Conservation (phyloP, 2,113 vertebrate species). For the Drymodes brunneopygia region DNA sequence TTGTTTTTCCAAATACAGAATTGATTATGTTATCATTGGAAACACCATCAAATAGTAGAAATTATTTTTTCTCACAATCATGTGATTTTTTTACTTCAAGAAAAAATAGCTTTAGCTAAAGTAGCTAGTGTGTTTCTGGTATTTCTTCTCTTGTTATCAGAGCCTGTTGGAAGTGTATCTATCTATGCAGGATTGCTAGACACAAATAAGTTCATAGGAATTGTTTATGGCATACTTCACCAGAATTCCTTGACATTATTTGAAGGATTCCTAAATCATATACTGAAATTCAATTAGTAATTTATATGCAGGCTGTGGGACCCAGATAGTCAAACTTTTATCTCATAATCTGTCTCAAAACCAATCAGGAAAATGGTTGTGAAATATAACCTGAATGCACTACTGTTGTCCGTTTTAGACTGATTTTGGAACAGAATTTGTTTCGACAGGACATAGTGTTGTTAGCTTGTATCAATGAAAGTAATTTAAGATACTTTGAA, state of each 20-base stretch:
- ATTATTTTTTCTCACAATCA: background rate
- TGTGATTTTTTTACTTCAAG: background rate
- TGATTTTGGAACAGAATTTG: background rate
- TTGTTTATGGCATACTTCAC: background rate
- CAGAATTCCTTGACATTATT: background rate
- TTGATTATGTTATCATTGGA: background rate
- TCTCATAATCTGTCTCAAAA: background rate
- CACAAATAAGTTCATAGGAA: background rate
- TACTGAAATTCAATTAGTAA: background rate
- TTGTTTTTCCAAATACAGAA: background rate
- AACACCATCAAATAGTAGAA: background rate
- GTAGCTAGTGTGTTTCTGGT: background rate
- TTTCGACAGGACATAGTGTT: background rate
- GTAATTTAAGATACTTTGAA: background rate
- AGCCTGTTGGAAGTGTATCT: background rate
- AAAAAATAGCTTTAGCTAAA: background rate
- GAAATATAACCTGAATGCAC: background rate
- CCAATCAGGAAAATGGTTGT: fast-evolving
- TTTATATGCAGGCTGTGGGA: background rate
- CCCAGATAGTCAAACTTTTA: background rate
- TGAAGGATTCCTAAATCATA: background rate
- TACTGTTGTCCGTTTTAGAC: background rate
- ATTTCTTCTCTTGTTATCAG: background rate
- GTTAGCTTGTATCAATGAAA: background rate
- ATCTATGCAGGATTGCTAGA: background rate